These are phyloP conservation scores for Pseudomyrmex cubaensis DNA, from an alignment of 1,140 invertebrate genomes.

Conservation along the genomic window DNA sequence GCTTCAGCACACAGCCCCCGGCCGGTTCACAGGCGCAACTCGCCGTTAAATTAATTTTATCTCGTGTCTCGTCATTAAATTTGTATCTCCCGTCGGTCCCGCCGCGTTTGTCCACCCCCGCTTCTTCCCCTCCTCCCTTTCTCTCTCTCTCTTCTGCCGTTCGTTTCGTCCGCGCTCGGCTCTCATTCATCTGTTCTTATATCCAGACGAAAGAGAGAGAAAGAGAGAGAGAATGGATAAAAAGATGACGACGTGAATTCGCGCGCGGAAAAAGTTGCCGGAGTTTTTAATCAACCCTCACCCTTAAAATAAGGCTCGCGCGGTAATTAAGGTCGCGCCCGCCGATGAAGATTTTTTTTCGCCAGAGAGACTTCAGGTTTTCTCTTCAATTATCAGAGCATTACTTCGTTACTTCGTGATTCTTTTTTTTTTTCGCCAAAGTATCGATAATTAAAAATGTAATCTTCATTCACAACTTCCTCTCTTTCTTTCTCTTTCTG, in stretches of 20 bases:
- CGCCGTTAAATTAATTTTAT: constrained; percentile 85
- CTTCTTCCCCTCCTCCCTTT: neutral
- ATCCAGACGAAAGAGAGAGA: neutral
- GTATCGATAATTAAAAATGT: constrained; percentile 12
- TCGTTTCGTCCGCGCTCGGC: neutral
- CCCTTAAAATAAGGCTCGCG: neutral
- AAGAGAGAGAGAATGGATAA: neutral
- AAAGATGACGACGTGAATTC: constrained; percentile 49
- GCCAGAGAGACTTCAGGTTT: neutral
- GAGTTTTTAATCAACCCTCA: constrained; percentile 45
- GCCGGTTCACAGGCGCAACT: constrained; percentile 73
- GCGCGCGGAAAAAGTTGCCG: constrained; percentile 34
- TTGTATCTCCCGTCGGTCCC: constrained; percentile 70
- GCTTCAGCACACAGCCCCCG: constrained; percentile 83
- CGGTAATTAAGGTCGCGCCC: constrained; percentile 43
- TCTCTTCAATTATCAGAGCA: constrained; percentile 20
- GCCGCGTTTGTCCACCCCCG: constrained; percentile 1
- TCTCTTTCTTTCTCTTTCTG: no score
- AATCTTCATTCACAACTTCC: neutral
- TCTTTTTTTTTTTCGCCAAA: neutral
- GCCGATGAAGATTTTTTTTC: constrained; percentile 41
- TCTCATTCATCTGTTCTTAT: constrained; percentile 39
- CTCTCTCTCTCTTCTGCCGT: neutral
- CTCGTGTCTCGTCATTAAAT: constrained; percentile 82
- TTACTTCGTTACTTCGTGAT: constrained; percentile 28